Evolutionary conservation across 2,797 vertebrate genomes (phyloP).

Genomic region (Apodemus agrarius): DNA sequence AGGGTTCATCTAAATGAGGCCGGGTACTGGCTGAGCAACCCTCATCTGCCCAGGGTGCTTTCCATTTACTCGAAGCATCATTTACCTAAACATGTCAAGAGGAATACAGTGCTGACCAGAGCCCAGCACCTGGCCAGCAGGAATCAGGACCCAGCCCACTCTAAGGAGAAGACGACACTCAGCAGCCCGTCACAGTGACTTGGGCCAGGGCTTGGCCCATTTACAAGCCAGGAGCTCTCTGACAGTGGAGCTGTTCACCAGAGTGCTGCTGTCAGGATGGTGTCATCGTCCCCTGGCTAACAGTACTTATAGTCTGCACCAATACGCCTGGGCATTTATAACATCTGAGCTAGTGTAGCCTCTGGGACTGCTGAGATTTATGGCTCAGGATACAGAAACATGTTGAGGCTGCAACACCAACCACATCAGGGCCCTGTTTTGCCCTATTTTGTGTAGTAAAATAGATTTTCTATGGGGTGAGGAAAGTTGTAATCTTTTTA

Average conservation of each 20-base stretch:
- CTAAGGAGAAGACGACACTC: neutral
- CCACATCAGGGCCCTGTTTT: neutral
- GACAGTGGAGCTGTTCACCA: neutral
- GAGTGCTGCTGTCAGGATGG: neutral
- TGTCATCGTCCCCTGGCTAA: neutral
- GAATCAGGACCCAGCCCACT: neutral
- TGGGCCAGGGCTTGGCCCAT: neutral
- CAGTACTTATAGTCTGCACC: neutral
- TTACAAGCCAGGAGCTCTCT: neutral
- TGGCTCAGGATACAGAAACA: neutral
- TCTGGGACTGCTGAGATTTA: slow-evolving; percentile 24
- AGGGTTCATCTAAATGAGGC: neutral
- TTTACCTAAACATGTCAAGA: neutral
- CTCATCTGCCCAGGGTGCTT: slow-evolving; percentile 29
- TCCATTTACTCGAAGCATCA: slow-evolving; percentile 39
- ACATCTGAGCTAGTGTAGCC: neutral
- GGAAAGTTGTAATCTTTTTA: neutral
- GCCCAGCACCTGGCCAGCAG: neutral
- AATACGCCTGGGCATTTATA: neutral
- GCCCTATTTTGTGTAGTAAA: slow-evolving; percentile 25
- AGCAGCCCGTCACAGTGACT: neutral
- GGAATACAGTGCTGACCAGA: neutral
- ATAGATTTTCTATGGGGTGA: slow-evolving; percentile 47
- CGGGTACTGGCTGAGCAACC: neutral
- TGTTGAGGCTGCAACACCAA: neutral